Evolutionary conservation across 2,888 invertebrate genomes (phyloP), one percentile per base, ranked within the genome.

Genomic region (Andricus quercusramuli): DNA sequence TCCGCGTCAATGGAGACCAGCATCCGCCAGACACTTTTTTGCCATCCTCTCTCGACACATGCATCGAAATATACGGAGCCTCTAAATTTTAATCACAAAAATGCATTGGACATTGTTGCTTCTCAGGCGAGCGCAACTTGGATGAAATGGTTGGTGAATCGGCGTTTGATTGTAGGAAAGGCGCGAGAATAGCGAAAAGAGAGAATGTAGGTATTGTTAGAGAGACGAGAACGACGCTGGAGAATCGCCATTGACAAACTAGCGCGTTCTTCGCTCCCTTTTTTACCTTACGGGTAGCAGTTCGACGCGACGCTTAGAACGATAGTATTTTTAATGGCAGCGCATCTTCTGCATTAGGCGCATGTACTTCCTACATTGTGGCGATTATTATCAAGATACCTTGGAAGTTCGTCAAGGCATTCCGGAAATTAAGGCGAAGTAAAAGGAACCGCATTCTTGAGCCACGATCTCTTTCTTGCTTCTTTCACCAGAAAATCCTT

Each of bases 21-120:
- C 22, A 64, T 29, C 29, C 29, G 25, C 62, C 29, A 64, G 56
- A 74, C 32, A 74, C 74, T 74, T 74, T 74, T 74, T 59, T 74
- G n/a, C 56, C n/a, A 32, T 32, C 51, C 13, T n/a, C 74, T 56
- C 56, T 74, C 37, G 74, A 74, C 17, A 15, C 47, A 70, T 37
- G 32, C 56, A 56, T 6, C 32, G 67, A 37, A 32, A 56, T n/a
- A 74, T 56, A 64, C 25, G 2, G 17, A 56, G 74, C 37, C 56
- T 74, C 56, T 59, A 74, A 74, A 74, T 59, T 74, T 74, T 74
- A 74, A 74, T 74, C 56, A 74, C 56, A 20, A 74, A 70, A 74
- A 74, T 74, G 74, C 56, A 74, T 74, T 74, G 74, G 56, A 74
- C 74, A 74, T 56, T 74, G 74, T 74, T 74, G 32, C 56, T 59